A percentile compares a stretch with the other conserved stretches of the same genome.
Evolutionary conservation across 2,888 invertebrate genomes (phyloP).

Genomic region (Hanleya hanleyi): DNA sequence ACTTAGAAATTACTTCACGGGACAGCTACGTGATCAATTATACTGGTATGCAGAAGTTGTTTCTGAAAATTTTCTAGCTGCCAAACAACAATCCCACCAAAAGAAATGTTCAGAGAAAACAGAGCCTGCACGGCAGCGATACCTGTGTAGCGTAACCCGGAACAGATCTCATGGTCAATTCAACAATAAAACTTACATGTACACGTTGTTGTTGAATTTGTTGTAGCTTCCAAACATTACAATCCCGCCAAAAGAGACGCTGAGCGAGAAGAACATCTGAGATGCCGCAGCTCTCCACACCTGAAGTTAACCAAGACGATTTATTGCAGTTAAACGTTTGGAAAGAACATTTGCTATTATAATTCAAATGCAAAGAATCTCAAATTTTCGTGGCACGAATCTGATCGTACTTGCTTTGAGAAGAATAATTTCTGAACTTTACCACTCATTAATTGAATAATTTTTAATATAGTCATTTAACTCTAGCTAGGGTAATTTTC

Average conservation of each 20-base stretch:
- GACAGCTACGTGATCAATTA: too few relatives aligned
- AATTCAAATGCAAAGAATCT: too few relatives aligned
- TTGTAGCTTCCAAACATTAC: slow-evolving; percentile 82
- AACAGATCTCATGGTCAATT: too few relatives aligned
- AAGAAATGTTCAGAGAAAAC: slow-evolving; percentile 87
- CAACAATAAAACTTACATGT: slow-evolving; percentile 62
- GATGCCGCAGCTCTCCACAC: slow-evolving; percentile 90
- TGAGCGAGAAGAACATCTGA: slow-evolving; percentile 88
- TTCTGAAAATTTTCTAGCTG: slow-evolving; percentile 78
- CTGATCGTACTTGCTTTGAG: too few relatives aligned
- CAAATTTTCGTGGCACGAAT: too few relatives aligned
- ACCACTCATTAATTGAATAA: background rate
- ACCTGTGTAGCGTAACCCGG: too few relatives aligned
- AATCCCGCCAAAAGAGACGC: slow-evolving; percentile 85
- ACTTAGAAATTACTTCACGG: too few relatives aligned
- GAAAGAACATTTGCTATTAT: too few relatives aligned
- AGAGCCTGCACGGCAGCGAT: slow-evolving; percentile 89
- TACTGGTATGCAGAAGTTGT: slow-evolving; percentile 74
- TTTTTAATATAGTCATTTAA: background rate
- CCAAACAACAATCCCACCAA: slow-evolving; percentile 86
- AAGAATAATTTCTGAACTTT: background rate
- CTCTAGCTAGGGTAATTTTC: background rate
- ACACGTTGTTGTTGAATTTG: slow-evolving; percentile 78
- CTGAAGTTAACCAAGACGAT: slow-evolving; percentile 42
- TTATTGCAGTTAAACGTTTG: background rate